Conservation (phyloP, 30 jellyfish, hydroid and myxozoan species). For the Cassiopea andromeda region DNA sequence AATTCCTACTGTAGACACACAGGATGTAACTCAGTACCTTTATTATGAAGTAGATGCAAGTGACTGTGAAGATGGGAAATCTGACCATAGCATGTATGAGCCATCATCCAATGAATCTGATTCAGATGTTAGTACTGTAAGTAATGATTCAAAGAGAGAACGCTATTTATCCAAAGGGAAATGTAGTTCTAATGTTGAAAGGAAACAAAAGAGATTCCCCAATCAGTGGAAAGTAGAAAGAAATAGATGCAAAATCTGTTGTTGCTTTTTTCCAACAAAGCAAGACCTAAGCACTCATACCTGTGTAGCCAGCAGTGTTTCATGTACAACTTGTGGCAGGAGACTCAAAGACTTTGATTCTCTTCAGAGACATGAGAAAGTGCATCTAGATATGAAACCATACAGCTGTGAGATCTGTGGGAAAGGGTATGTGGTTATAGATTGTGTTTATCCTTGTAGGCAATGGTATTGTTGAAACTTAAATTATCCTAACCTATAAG, state of each 20-base stretch:
- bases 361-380: slow-evolving; percentile 8
- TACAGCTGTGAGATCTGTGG: slow-evolving; percentile 7
- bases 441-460: no score
- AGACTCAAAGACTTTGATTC: neutral
- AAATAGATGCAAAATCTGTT: neutral
- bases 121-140: neutral
- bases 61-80: neutral
- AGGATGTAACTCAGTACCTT: neutral
- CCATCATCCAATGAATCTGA: neutral
- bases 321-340: neutral
- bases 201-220: neutral
- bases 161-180: neutral
- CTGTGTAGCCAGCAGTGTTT: neutral
- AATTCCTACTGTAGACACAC: neutral
- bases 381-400: neutral
- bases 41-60: neutral
- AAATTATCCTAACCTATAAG: no score
- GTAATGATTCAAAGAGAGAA: neutral
- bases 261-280: neutral
- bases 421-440: slow-evolving; percentile 4
- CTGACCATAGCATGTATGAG: neutral
- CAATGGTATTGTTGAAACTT: no score
- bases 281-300: neutral
- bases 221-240: neutral
- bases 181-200: neutral